These are phyloP conservation scores for Maniola hyperantus DNA, from an alignment of 2,888 invertebrate species.

Conservation along the genomic window DNA sequence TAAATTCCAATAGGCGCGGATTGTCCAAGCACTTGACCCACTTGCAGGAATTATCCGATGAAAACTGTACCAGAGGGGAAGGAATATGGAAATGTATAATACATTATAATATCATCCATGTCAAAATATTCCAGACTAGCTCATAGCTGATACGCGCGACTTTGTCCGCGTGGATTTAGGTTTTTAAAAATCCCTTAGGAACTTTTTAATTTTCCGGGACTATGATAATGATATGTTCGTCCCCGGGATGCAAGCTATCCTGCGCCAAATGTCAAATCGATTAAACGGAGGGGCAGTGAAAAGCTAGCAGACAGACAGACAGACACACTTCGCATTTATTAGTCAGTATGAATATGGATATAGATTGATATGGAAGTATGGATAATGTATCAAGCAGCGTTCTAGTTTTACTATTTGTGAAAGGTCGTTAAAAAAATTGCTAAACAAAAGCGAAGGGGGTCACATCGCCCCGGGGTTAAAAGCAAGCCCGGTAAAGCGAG, in stretches of 20 bases:
- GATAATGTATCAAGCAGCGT: constrained; percentile 30
- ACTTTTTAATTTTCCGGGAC: too few relatives aligned
- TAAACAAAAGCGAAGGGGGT: constrained; percentile 48
- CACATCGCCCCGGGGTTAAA: constrained; percentile 54
- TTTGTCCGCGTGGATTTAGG: too few relatives aligned
- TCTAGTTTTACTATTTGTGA: constrained; percentile 38
- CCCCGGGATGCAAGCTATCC: too few relatives aligned
- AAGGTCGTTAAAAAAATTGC: constrained; percentile 41
- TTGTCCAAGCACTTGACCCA: constrained; percentile 1
- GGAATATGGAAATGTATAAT: constrained; percentile 4
- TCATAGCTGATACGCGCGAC: too few relatives aligned
- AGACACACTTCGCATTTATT: too few relatives aligned
- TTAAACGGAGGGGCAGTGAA: too few relatives aligned
- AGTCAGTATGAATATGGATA: too few relatives aligned
- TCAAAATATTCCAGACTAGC: constrained; percentile 3
- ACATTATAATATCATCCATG: neutral
- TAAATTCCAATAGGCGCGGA: neutral
- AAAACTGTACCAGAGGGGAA: constrained; percentile 19
- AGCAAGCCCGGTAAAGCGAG: constrained; percentile 49
- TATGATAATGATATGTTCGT: too few relatives aligned
- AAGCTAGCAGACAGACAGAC: too few relatives aligned
- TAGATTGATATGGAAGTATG: too few relatives aligned
- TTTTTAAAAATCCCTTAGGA: too few relatives aligned
- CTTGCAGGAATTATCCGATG: constrained; percentile 22
- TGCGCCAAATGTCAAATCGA: too few relatives aligned